Evolutionary conservation across 2,888 invertebrate species (phyloP), one percentile per base, ranked within the genome.

Genomic region (Lacanobia oleracea): DNA sequence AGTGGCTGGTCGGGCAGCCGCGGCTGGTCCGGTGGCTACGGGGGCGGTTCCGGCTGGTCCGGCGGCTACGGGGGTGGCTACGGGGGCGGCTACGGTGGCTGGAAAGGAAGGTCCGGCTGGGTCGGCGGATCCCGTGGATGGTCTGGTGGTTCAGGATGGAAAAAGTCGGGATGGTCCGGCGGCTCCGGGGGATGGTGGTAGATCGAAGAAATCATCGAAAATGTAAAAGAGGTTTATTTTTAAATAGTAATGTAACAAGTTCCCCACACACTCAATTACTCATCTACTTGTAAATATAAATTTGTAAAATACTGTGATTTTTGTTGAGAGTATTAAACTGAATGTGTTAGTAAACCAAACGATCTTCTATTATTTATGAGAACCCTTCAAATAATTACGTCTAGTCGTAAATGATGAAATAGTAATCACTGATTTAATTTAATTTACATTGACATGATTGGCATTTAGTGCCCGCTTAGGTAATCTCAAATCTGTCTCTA

Each of bases 131-230:
- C 59, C 18, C 10, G 56, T 2, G 68, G 79, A 0, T 75, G 75
- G 76, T n/a, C 40, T 0, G 62, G 70, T 2, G 57, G 72, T 0
- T 74, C 67, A 12, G 63, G 67, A 14, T 1, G 67, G 70, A 7
- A n/a, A n/a, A n/a, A n/a, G n/a, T n/a, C 43, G 12, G 43, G 43
- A 43, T 14, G 43, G 14, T 43, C 43, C 14, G 43, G 43, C 14
- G 67, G 60, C 8, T 61, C 37, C 2, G 66, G 79, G 23, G 81
- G 79, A 18, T 83, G 84, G 83, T 83, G 65, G 72, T 82, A 70
- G 16, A 68, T 33, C 27, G 27, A 27, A 27, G 27, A 5, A 9
- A 21, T 5, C 33, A 37, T n/a, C 23, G 1, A 27, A n/a, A 3
- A 56, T 45, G 1, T n/a, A 1, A 5, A 57, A 0, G 4, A 10